A percentile compares a stretch with the other conserved stretches of the same genome.
These are phyloP conservation scores for Catamblyrhynchus diadema DNA, from an alignment of 2,797 vertebrate species.

Conservation along the genomic window DNA sequence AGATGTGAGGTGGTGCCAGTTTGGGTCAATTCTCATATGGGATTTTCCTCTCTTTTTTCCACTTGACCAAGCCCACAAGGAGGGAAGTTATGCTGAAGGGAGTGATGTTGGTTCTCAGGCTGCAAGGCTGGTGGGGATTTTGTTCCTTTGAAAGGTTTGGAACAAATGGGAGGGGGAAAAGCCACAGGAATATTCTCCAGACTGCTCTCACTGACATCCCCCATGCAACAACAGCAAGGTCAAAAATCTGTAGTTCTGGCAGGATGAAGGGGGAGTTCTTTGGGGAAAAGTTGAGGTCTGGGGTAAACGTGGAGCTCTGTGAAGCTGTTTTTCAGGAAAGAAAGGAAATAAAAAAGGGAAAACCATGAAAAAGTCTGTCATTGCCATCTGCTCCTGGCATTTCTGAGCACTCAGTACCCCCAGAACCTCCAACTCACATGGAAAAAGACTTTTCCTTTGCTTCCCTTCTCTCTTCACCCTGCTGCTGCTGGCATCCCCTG, in stretches of 20 bases:
- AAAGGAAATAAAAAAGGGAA: neutral
- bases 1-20: neutral
- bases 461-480: neutral
- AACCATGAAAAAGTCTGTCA: neutral
- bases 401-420: neutral
- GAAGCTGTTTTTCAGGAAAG: neutral
- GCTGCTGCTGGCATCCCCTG: neutral
- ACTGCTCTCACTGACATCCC: neutral
- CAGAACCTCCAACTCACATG: rapidly evolving
- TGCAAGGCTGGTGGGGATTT: neutral
- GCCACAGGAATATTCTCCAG: neutral
- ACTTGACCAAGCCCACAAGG: neutral
- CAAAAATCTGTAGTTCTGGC: neutral
- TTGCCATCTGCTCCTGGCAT: neutral
- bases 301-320: rapidly evolving
- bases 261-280: neutral
- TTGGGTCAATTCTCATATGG: rapidly evolving
- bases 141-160: neutral
- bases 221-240: rapidly evolving
- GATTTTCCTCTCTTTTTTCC: neutral
- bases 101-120: neutral
- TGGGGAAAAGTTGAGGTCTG: neutral
- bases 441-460: neutral
- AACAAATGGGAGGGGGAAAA: rapidly evolving
- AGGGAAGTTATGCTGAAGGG: neutral